Evolutionary conservation across 2,888 invertebrate species (phyloP), one percentile per base, ranked within the genome.

Genomic region (Idaea straminata): DNA sequence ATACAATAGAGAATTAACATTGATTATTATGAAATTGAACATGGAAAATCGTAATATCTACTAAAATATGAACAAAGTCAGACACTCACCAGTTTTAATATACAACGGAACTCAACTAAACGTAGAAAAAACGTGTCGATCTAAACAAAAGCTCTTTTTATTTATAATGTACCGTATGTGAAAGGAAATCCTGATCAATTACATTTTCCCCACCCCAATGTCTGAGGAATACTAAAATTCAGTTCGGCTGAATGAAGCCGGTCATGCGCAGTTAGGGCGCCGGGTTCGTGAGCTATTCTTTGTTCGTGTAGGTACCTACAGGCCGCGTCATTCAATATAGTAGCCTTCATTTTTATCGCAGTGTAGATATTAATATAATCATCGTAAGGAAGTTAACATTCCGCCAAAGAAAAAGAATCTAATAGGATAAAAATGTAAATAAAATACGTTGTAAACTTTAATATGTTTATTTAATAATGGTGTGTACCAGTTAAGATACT

Each of bases 381-480:
- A 58, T 58, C n/a, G 3, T 16, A 58, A 6, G 58, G 15, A 58
- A 58, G 6, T 16, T n/a, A n/a, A 15, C 47, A 4, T 47, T 47
- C 5, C 7, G 16, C 5, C 15, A 58, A 58, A 58, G 16, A 15
- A 58, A n/a, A 16, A n/a, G 58, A 58, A 15, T 16, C 3, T 15
- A 4, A 15, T 13, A 15, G 6, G 57, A 13, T 15, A 15, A 15
- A 57, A 57, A 57, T 16, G 58, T 58, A 71, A 64, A 63, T 62
- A 71, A 67, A 73, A 70, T 69, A 69, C 36, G 25, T 36, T 74
- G 68, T 77, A 74, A 91, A 89, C 87, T 90, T 90, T 87, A 88
- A 91, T 90, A 87, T 86, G 87, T 91, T 91, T 91, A 90, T 81
- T 82, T 78, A 81, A 89, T 85, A 82, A 87, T 91, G 91, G 91